Percentiles rank a stretch among this genome's conserved stretches.
Conservation (phyloP, 2,797 vertebrate genomes). For the Aeoliscus strigatus region DNA sequence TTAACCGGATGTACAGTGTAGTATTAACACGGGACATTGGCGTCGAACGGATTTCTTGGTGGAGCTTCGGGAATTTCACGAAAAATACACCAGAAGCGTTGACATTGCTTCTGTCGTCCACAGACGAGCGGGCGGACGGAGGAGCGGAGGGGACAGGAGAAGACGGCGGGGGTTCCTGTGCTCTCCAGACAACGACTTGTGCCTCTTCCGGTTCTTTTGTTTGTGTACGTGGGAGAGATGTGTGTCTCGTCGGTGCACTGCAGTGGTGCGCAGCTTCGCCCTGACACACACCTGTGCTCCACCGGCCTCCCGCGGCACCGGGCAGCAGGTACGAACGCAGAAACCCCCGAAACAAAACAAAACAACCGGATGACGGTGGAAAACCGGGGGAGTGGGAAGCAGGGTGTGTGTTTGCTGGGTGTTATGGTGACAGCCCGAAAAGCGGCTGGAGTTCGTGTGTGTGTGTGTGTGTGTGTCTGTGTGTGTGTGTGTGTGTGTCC, state of each 20-base stretch:
- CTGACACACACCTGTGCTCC: slow-evolving; percentile 68
- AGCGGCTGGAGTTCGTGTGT: slow-evolving; percentile 16
- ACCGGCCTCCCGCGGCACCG: slow-evolving; percentile 33
- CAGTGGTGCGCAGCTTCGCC: slow-evolving; percentile 66
- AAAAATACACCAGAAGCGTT: slow-evolving; percentile 37
- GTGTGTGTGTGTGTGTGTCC: slow-evolving; percentile 52
- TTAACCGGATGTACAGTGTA: neutral
- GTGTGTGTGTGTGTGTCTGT: slow-evolving; percentile 12
- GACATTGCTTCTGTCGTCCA: slow-evolving; percentile 12
- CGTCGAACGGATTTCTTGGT: slow-evolving; percentile 32
- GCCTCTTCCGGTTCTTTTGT: slow-evolving; percentile 11
- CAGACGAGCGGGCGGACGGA: slow-evolving; percentile 14
- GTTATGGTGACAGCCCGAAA: slow-evolving; percentile 9
- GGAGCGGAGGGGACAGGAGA: neutral
- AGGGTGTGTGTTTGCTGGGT: slow-evolving; percentile 9
- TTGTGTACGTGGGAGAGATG: slow-evolving; percentile 33
- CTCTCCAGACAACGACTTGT: neutral
- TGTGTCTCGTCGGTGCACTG: slow-evolving; percentile 57
- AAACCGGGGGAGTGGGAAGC: neutral
- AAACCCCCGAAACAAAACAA: slow-evolving; percentile 14
- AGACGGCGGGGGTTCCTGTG: neutral
- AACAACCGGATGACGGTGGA: neutral
- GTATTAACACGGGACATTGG: neutral
- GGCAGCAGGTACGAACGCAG: slow-evolving; percentile 56
- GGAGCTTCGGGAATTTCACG: slow-evolving; percentile 54